Evolutionary conservation across 2,113 vertebrate species (phyloP).

Genomic region (Anarhynchus alexandrinus): DNA sequence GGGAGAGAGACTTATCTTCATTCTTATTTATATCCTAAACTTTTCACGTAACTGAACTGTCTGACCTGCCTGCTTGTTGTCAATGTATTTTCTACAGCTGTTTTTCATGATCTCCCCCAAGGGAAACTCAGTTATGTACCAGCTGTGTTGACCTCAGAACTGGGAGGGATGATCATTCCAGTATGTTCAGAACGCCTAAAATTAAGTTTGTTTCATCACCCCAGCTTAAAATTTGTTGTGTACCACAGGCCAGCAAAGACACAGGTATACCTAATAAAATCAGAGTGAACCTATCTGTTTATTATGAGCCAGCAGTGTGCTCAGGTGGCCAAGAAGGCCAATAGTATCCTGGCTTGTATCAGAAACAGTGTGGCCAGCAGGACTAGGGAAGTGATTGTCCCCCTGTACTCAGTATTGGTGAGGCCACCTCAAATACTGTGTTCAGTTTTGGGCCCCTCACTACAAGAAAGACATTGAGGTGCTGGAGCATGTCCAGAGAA

Average conservation of each 20-base stretch:
- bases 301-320: background rate
- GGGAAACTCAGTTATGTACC: background rate
- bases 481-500: rapidly evolving
- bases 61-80: background rate
- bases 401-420: rapidly evolving
- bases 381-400: rapidly evolving
- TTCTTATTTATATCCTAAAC: background rate
- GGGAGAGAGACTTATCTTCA: background rate
- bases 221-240: background rate
- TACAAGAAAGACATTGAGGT: background rate
- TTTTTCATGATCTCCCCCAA: background rate
- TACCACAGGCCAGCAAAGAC: background rate
- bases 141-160: background rate
- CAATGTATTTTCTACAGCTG: background rate
- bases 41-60: background rate
- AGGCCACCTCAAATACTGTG: rapidly evolving
- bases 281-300: background rate
- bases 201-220: background rate
- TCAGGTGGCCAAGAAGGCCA: background rate
- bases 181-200: background rate
- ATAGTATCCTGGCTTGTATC: rapidly evolving
- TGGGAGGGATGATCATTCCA: background rate
- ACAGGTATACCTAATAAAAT: background rate
- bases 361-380: background rate
- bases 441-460: background rate